Conservation (phyloP, 2,888 invertebrate species). For the Darwinula stevensoni region DNA sequence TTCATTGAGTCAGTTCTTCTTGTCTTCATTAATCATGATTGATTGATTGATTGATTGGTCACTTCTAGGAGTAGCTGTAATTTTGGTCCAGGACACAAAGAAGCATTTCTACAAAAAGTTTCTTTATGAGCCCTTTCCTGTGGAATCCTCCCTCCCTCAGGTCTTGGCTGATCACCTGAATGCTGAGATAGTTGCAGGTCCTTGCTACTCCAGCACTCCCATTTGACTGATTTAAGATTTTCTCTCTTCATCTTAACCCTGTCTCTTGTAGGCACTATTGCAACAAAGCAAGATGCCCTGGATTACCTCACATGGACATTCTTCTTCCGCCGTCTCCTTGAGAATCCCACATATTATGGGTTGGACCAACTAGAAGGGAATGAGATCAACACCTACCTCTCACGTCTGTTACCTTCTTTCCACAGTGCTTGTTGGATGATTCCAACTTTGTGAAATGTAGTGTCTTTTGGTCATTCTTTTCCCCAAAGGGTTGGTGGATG, state of each 20-base stretch:
- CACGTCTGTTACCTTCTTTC: not conserved
- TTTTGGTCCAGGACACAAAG: slow-evolving; percentile 67
- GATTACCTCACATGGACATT: slow-evolving; percentile 98
- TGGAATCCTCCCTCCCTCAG: slow-evolving; percentile 71
- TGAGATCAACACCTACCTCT: slow-evolving; percentile 24
- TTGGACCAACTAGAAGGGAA: slow-evolving; percentile 36
- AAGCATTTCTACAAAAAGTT: slow-evolving; percentile 98
- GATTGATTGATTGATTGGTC: not conserved
- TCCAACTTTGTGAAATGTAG: slow-evolving; percentile 1
- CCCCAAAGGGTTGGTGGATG: slow-evolving; percentile 32
- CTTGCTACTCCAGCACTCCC: no score
- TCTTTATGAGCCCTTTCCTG: slow-evolving; percentile 94
- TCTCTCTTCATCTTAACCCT: no score
- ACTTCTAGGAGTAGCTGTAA: slow-evolving; percentile 20
- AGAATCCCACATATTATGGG: slow-evolving; percentile 74
- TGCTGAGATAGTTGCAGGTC: slow-evolving; percentile 40
- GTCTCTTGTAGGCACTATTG: slow-evolving; percentile 82
- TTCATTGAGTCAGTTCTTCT: not conserved
- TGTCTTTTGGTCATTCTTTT: no score
- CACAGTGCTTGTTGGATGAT: slow-evolving; percentile 8
- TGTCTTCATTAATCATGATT: not conserved
- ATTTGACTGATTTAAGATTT: no score
- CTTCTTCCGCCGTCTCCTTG: slow-evolving; percentile 66
- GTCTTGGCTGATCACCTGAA: slow-evolving; percentile 89
- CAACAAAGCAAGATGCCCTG: slow-evolving; percentile 61